These are phyloP conservation scores for Xerus inauris DNA, from an alignment of 2,113 vertebrate genomes.

Conservation along the genomic window DNA sequence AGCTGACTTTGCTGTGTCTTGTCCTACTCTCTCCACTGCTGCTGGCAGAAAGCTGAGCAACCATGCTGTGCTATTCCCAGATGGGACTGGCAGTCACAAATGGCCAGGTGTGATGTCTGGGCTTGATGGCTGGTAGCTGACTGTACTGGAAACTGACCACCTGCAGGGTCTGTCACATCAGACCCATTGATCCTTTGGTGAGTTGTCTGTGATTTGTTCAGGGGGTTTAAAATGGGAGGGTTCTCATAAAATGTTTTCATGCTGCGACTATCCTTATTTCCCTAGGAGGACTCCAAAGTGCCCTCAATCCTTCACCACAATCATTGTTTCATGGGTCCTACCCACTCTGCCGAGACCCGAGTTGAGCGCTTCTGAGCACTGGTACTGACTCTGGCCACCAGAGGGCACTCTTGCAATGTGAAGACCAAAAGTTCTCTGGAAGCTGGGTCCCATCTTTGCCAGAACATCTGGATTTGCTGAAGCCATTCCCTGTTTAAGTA, in stretches of 20 bases:
- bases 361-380: not conserved
- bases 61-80: not conserved
- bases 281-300: not conserved
- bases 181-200: not conserved
- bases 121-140: not conserved
- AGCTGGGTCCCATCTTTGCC: not conserved
- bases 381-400: slow-evolving; percentile 9
- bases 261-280: not conserved
- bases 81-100: not conserved
- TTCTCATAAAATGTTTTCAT: not conserved
- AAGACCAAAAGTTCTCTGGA: not conserved
- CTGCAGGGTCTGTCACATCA: not conserved
- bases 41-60: not conserved
- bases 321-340: not conserved
- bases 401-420: slow-evolving; percentile 26
- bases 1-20: not conserved
- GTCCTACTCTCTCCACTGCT: not conserved
- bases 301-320: not conserved
- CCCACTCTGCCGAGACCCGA: not conserved
- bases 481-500: not conserved
- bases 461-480: not conserved
- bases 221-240: not conserved
- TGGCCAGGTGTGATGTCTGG: not conserved
- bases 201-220: not conserved
- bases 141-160: not conserved